Evolutionary conservation across 2,888 invertebrate genomes (phyloP), one percentile per base, ranked within the genome.

Genomic region (Tenthredo distinguenda): DNA sequence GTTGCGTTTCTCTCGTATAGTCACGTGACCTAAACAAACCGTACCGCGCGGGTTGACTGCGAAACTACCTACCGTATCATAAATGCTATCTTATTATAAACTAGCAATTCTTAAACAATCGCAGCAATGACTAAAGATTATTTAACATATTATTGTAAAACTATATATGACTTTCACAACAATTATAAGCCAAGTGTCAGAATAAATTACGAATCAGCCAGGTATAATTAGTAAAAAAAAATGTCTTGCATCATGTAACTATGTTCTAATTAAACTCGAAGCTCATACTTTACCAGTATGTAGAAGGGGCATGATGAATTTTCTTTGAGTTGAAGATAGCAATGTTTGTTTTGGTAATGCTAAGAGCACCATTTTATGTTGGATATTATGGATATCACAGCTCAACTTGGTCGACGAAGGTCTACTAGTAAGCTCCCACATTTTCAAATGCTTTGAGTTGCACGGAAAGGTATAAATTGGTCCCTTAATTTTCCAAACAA

Each of bases 361-460:
- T 76, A 76, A 18, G 5, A 76, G 76, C 7, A 76, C 76, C 76
- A 76, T 76, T 43, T 31, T 76, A 47, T 76, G 50, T 50, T 50
- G 7, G 6, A 76, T 50, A 47, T 15, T 26, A 76, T 50, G 47
- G 9, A 76, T 76, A 76, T 79, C n/a, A n/a, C 34, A 58, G 5
- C 34, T 79, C 7, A 55, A n/a, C 31, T 58, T 58, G 1, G 21
- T 58, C 58, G n/a, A 58, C 15, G 40, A 79, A 34, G 40, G 37
- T 37, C 34, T 79, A 34, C 34, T 31, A 58, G 58, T 55, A 12
- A 79, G 79, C 58, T 79, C 79, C 79, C 79, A 79, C 10, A 79
- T 58, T 79, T 58, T 79, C n/a, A 37, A 55, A 37, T 37, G 37
- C 6, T 31, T 79, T 34, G 58, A 58, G 58, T 79, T 37, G 12